Percentiles rank a stretch among this genome's conserved stretches.
Conservation (phyloP, 2,113 vertebrate species). For the Choloepus hoffmanni region DNA sequence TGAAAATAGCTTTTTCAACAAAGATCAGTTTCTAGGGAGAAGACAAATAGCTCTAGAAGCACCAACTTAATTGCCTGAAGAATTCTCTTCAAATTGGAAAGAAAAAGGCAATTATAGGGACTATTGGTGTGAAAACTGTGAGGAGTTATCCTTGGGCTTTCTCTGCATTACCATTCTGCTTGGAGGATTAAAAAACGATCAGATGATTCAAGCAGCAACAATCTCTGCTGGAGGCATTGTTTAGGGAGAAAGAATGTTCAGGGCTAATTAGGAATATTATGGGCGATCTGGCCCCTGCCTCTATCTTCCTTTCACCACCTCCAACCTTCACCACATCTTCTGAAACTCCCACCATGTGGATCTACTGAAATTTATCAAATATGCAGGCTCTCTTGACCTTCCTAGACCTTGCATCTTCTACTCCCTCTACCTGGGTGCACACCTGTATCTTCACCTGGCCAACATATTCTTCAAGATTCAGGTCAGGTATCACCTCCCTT, state of each 20-base stretch:
- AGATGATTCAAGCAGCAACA: not conserved
- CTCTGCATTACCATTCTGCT: not conserved
- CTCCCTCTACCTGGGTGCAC: not conserved
- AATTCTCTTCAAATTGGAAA: constrained; percentile 59
- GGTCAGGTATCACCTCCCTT: not conserved
- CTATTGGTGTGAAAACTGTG: constrained; percentile 9
- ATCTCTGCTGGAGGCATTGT: not conserved
- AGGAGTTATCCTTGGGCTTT: not conserved
- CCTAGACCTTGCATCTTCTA: not conserved
- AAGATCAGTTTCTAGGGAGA: constrained; percentile 45
- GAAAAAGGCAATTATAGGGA: constrained; percentile 56
- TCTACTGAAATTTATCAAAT: not conserved
- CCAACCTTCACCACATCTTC: not conserved
- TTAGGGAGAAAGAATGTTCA: not conserved
- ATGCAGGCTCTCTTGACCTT: not conserved
- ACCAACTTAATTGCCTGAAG: constrained; percentile 43
- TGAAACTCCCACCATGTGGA: not conserved
- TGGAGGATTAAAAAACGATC: not conserved
- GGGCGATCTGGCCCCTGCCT: too few species aligned
- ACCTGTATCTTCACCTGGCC: not conserved
- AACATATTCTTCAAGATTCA: not conserved
- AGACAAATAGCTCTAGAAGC: constrained; percentile 37
- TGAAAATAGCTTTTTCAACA: constrained; percentile 60
- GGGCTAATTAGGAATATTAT: not conserved
- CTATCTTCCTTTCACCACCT: not conserved